Evolutionary conservation across 2,888 invertebrate genomes (phyloP).

Genomic region (Unio pictorum): DNA sequence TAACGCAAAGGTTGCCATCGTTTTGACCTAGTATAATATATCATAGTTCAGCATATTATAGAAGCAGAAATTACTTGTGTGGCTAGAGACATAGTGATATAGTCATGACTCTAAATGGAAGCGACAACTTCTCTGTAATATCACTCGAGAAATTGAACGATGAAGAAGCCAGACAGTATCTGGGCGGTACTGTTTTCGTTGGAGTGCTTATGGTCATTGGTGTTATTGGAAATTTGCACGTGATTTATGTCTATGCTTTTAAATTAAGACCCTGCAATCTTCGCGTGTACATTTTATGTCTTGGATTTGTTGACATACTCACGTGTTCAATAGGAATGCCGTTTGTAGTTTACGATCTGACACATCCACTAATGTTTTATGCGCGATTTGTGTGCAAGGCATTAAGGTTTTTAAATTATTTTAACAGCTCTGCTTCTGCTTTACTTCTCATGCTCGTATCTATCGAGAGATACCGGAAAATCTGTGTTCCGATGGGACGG

Average conservation of each 20-base stretch:
- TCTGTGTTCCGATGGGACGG: conserved; percentile 45
- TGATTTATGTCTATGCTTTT: conserved; percentile 4
- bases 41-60: no score
- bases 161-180: conserved; percentile 2
- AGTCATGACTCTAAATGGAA: no score
- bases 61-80: no score
- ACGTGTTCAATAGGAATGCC: conserved; percentile 11
- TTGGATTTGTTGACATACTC: conserved; percentile 3
- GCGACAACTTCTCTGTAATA: no score
- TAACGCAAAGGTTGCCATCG: no score
- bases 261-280: conserved; percentile 5
- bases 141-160: conserved; percentile 1
- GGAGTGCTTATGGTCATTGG: conserved; percentile 5
- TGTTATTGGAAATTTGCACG: conserved; percentile 10
- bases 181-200: conserved; percentile 11
- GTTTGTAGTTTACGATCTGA: conserved; percentile 2
- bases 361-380: conserved; percentile 5
- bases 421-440: conserved; percentile 2
- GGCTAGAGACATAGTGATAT: neutral
- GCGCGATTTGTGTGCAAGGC: conserved; percentile 4
- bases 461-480: conserved; percentile 44
- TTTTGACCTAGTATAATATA: no score
- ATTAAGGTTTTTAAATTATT: conserved; percentile 9
- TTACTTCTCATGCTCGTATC: conserved; percentile 5
- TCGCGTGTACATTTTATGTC: conserved; percentile 4